Base-by-base conservation (phyloP, 2,888 invertebrate species). In the Clitarchus hookeri region DNA sequence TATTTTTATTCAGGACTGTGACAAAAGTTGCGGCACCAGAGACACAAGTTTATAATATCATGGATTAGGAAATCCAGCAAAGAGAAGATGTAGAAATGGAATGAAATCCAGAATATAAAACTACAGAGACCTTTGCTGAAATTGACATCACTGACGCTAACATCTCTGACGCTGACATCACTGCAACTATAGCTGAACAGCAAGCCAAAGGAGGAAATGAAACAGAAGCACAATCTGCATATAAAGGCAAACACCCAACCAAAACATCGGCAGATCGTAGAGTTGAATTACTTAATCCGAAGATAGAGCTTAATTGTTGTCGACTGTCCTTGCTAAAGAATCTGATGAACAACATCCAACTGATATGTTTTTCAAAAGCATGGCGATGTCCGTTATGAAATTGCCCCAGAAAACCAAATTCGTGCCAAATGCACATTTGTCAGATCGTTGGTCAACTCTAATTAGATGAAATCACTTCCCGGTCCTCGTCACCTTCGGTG, bases 311-410 rank as follows among this genome's bases (percentile, higher is more conserved):
- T 27, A 26, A 82, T 82, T 82, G 26, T 82, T 0, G 82, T 36
- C 1, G 0, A 3, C 36, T 27, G 36, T 26, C 82, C 82, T 36
- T 82, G 82, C 82, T 27, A 6, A 26, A 82, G 8, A 82, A 82
- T 27, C 82, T 19, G 82, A 82, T 25, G 23, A 36, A 26, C 36
- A 82, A 23, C 82, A 36, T 82, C 36, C 82, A 11, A 26, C 27
- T 26, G 82, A 82, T 82, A 44, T 8, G 23, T 82, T 36, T 82
- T 82, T 82, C n/a, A 79, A 27, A 82, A 82, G 82, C 82, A 82
- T 82, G 0, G 82, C 82, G 44, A 23, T 19, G 9, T 82, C 0
- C 27, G 27, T 82, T 12, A 26, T 6, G 36, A 82, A 27, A 82
- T 82, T 26, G 82, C 36, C 11, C 26, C 27, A 26, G 82, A 27